Conservation (phyloP, 2,888 invertebrate genomes). For the Himalopsyche japonica region DNA sequence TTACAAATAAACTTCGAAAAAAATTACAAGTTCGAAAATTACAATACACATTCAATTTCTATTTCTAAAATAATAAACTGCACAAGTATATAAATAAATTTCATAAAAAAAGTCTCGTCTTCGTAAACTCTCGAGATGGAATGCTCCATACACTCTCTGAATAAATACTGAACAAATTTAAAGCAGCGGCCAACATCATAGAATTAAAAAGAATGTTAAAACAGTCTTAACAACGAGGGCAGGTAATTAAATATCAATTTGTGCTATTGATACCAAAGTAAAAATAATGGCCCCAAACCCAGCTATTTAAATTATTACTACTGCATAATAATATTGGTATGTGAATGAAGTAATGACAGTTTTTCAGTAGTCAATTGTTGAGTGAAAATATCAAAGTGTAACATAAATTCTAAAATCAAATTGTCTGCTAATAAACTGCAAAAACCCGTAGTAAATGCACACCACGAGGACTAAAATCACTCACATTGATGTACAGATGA, state of each 20-base stretch:
- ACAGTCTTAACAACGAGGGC: conserved; percentile 34
- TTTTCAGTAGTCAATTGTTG: neutral
- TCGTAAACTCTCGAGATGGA: conserved; percentile 8
- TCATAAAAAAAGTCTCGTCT: neutral
- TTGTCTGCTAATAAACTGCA: too few relatives aligned
- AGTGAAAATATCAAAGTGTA: too few relatives aligned
- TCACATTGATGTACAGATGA: too few relatives aligned
- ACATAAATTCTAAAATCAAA: too few relatives aligned
- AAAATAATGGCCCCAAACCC: conserved; percentile 35
- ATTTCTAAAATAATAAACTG: neutral
- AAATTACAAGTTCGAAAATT: neutral
- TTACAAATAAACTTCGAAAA: neutral
- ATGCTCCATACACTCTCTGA: neutral
- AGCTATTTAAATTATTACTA: conserved; percentile 16
- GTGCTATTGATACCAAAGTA: conserved; percentile 11
- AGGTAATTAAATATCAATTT: conserved; percentile 21
- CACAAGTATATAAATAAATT: neutral
- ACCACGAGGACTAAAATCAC: too few relatives aligned
- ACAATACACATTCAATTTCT: neutral
- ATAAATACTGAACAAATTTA: conserved; percentile 5
- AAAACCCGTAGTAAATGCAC: too few relatives aligned
- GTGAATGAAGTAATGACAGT: neutral
- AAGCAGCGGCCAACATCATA: conserved; percentile 5
- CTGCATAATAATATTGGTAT: neutral
- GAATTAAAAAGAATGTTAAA: neutral